These are phyloP conservation scores for Oncopeltus fasciatus DNA, from an alignment of 1,140 invertebrate genomes.

Conservation along the genomic window DNA sequence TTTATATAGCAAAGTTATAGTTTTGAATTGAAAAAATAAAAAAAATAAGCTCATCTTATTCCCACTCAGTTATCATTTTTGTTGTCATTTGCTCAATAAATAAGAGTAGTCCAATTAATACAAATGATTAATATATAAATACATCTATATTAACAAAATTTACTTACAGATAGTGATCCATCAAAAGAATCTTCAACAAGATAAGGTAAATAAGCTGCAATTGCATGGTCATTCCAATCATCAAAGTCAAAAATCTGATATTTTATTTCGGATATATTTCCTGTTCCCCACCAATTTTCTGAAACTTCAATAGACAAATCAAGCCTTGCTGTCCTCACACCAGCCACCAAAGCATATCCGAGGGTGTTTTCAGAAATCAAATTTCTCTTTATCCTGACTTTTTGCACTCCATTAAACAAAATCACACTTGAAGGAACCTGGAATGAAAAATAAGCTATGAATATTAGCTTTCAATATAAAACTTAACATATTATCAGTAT, in stretches of 20 bases:
- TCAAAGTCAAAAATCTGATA: constrained; percentile 95
- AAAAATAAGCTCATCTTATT: too few relatives aligned
- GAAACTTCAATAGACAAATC: constrained; percentile 74
- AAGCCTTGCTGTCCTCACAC: constrained; percentile 72
- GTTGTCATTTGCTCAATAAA: too few relatives aligned
- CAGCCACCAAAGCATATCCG: constrained; percentile 86
- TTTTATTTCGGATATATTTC: constrained; percentile 52
- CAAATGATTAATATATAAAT: not conserved
- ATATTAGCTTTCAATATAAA: too few relatives aligned
- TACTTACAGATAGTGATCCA: constrained; percentile 48
- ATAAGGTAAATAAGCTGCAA: constrained; percentile 79
- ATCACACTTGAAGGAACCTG: constrained; percentile 65
- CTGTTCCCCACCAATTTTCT: constrained; percentile 93
- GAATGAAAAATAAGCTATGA: constrained; percentile 19
- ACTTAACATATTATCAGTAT: too few relatives aligned
- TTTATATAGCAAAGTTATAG: too few relatives aligned
- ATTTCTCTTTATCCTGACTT: constrained; percentile 80
- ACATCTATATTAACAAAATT: not conserved
- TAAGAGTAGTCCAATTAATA: too few relatives aligned
- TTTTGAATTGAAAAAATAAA: too few relatives aligned
- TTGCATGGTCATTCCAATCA: constrained; percentile 96
- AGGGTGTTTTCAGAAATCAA: constrained; percentile 74
- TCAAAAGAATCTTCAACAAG: constrained; percentile 60
- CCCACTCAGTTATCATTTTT: too few relatives aligned
- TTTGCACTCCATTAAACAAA: constrained; percentile 86